These are phyloP conservation scores for Lottia scabra DNA, from an alignment of 2,888 invertebrate species.

Conservation along the genomic window DNA sequence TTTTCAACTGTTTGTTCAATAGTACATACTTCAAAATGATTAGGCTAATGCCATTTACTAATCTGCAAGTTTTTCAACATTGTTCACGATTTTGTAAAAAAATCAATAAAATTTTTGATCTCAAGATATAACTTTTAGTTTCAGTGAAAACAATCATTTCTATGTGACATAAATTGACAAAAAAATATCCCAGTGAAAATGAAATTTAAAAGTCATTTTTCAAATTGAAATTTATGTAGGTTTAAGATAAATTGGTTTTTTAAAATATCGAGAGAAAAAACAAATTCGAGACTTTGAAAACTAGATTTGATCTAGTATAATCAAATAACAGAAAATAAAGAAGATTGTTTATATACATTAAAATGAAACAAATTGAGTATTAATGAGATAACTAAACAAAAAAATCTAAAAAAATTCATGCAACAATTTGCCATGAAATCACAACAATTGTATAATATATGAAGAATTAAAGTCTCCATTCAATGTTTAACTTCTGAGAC, in stretches of 20 bases:
- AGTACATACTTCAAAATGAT: too few relatives aligned
- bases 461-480: background rate
- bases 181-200: background rate
- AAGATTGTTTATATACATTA: background rate
- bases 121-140: too few relatives aligned
- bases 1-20: too few relatives aligned
- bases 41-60: too few relatives aligned
- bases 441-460: background rate
- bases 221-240: too few relatives aligned
- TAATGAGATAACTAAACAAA: background rate
- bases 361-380: background rate
- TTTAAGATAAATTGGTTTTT: too few relatives aligned
- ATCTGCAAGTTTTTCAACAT: too few relatives aligned
- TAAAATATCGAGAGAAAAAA: background rate
- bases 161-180: background rate
- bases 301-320: background rate
- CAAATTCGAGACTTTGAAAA: background rate
- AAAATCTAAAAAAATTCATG: background rate
- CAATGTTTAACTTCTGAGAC: background rate
- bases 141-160: too few relatives aligned
- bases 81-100: too few relatives aligned
- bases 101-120: too few relatives aligned
- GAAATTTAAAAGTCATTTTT: background rate
- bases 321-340: background rate
- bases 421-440: constrained; percentile 1